Conservation (phyloP, 2,113 vertebrate genomes). For the Gymnorhina tibicen region DNA sequence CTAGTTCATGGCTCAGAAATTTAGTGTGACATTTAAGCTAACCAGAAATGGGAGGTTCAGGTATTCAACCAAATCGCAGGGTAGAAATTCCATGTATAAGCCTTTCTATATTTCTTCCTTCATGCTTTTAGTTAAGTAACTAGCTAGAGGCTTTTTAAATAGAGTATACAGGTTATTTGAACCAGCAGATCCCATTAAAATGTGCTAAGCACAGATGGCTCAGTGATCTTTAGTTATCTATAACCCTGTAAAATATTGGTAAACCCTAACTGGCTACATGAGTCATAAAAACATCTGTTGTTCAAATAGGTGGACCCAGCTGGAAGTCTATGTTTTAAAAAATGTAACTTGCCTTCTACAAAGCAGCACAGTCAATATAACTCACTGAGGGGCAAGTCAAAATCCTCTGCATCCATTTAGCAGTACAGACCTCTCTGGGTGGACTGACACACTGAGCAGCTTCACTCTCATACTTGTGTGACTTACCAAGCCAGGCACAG, state of each 20-base stretch:
- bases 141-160: background rate
- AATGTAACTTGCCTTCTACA: background rate
- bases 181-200: conserved; percentile 26
- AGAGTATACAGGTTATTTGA: background rate
- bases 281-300: background rate
- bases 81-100: background rate
- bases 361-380: background rate
- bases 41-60: background rate
- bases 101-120: background rate
- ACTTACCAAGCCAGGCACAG: background rate
- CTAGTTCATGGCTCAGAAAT: background rate
- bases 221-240: conserved; percentile 14
- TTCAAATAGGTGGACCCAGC: background rate
- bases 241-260: conserved; percentile 40
- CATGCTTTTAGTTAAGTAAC: background rate
- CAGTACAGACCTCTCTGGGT: background rate
- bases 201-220: conserved; percentile 9
- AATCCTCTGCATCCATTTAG: background rate
- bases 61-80: background rate
- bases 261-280: background rate
- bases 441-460: background rate
- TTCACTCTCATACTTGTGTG: background rate
- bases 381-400: background rate
- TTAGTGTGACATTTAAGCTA: background rate
- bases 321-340: background rate